Evolutionary conservation across 2,113 vertebrate species (phyloP), one percentile per base, ranked within the genome.

Genomic region (Trochalopteron elliotii): DNA sequence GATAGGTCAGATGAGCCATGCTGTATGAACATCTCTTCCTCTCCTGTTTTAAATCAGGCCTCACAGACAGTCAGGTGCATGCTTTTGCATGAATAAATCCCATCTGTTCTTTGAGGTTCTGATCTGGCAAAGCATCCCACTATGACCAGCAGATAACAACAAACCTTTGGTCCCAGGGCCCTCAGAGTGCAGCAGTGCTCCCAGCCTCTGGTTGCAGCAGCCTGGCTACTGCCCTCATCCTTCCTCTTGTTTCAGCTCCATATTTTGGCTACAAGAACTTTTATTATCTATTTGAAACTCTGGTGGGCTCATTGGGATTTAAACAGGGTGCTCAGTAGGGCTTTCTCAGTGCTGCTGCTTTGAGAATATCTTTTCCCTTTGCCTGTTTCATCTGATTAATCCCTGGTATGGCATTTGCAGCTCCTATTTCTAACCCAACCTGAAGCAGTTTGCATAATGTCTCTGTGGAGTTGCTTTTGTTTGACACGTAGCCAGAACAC

Each of bases 161-260:
- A 23, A 78, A 42, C 15, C 17, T 11, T 20, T 18, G 17, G 79
- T 78, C 27, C 24, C 61, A 8, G 18, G 8, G 40, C 17, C 31
- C 17, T 2, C 16, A n/a, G 75, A 63, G 3, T 27, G 31, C 52
- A 82, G 76, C 31, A 67, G 40, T 5, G 40, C 64, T 90, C 35
- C n/a, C 57, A 35, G 31, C 11, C 35, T n/a, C 76, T 71, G 35
- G 2, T 24, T 31, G n/a, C 31, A 83, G 64, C 60, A 83, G 33
- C 33, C 70, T 74, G 50, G 33, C 40, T 22, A 5, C 25, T 1
- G 1, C 3, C 1, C 55, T 69, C 1, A 0, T 39, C 13, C 44
- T 64, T 76, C 21, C 23, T 45, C 20, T 64, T 50, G 22, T 10
- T 88, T 71, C 42, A 53, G 10, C 59, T 65, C 69, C 50, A 13